Base-by-base conservation (phyloP, 1,140 invertebrate genomes). In the Drosophila azteca region DNA sequence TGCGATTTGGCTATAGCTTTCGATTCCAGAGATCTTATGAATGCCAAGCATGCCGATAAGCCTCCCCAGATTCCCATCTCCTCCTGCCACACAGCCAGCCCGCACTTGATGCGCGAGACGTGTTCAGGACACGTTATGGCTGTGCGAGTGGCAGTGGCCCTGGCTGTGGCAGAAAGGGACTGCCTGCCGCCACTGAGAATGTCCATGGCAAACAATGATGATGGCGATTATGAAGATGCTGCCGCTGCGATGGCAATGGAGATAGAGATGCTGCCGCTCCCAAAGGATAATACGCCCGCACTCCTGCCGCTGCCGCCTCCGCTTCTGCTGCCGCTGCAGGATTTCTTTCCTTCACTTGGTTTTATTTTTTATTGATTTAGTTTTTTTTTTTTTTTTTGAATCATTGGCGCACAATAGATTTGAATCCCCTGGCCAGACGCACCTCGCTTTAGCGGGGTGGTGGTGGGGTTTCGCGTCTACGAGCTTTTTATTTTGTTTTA, bases 11-110 rank as follows among this genome's bases (percentile, higher is more conserved):
- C 75, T 70, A 69, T 67, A 79, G 59, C 65, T 77, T 84, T 84
- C 67, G 81, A 77, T 79, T 79, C 35, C 74, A 66, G 66, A 87
- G 83, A 87, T 87, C 83, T 79, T 77, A 83, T 88, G 83, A 87
- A 87, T 87, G 83, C 84, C 44, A 77, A 70, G 83, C 83, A 87
- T 88, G 79, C 57, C 75, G 83, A 87, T 87, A 87, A 88, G 75
- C 74, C 85, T 13, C 13, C 13, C 7, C 17, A 13, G 11, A 24
- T 6, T 17, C 11, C 6, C 13, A 0, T 20, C 11, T 43, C n/a
- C n/a, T n/a, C 0, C 58, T 41, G 39, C 15, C 17, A 20, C 17
- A 20, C 17, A 13, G 11, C 31, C 31, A 41, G 70, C 44, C 55
- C 2, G 7, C 51, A 35, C 48, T 62, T 77, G 64, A 82, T 82